A percentile compares a stretch with the other conserved stretches of the same genome.
These are phyloP conservation scores for Pteruthius melanotis DNA, from an alignment of 2,113 vertebrate species.

Conservation along the genomic window DNA sequence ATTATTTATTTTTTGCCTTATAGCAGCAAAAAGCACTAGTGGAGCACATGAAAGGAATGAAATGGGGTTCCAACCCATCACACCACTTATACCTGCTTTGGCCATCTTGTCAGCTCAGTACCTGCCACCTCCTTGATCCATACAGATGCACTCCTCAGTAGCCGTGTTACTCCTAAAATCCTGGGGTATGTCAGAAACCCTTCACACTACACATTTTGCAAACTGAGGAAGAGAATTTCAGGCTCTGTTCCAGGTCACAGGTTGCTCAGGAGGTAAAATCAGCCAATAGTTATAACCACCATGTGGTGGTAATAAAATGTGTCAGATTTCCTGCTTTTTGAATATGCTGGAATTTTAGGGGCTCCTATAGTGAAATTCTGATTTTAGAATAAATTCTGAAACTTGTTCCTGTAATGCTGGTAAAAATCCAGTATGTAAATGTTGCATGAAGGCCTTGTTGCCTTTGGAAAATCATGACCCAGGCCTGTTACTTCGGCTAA, in stretches of 20 bases:
- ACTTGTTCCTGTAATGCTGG: neutral
- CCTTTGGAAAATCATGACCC: no score
- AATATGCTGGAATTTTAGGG: neutral
- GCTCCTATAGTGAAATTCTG: neutral
- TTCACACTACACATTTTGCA: neutral
- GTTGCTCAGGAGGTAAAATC: neutral
- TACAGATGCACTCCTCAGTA: neutral
- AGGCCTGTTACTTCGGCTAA: no score
- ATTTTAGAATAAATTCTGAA: neutral
- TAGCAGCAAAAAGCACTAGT: neutral
- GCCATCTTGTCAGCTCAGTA: neutral
- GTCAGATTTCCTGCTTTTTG: neutral
- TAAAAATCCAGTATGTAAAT: neutral
- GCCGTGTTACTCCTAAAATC: neutral
- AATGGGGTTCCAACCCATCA: neutral
- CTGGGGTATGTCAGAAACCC: neutral
- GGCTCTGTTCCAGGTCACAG: fast-evolving
- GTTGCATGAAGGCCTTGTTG: no score
- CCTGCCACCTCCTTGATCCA: neutral
- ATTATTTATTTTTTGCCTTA: neutral
- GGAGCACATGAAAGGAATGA: neutral
- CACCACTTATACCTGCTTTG: neutral
- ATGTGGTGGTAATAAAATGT: neutral
- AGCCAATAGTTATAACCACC: neutral
- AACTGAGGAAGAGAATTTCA: neutral